Conservation (phyloP, 2,797 vertebrate genomes). For the Liasis olivaceus region DNA sequence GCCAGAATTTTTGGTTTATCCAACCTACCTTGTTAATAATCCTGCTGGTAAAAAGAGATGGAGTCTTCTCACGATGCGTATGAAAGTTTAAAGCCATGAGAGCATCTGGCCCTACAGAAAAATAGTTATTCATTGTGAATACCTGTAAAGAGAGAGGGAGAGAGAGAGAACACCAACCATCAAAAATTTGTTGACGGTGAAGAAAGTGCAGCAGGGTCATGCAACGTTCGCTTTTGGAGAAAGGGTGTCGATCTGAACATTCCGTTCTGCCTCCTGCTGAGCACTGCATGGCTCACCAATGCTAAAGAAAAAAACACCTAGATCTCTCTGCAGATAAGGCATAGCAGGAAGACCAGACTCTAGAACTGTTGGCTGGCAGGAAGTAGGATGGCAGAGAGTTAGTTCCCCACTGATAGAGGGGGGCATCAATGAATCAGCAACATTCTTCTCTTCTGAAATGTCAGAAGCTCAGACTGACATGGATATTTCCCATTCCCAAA, state of each 20-base stretch:
- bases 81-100: slow-evolving; percentile 99
- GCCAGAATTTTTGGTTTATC: slow-evolving; percentile 26
- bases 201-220: not conserved
- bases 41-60: slow-evolving; percentile 96
- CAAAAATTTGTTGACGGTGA: not conserved
- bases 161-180: slow-evolving; percentile 26
- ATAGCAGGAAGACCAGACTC: not conserved
- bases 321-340: not conserved
- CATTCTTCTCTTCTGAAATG: not conserved
- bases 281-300: not conserved
- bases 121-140: slow-evolving; percentile 99
- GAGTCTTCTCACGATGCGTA: slow-evolving; percentile 91
- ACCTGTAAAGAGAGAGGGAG: slow-evolving; percentile 75
- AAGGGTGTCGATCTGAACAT: not conserved
- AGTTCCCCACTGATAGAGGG: too few species aligned
- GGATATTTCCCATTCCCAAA: not conserved
- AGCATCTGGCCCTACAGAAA: slow-evolving; percentile 95
- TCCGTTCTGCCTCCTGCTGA: not conserved
- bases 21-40: slow-evolving; percentile 94
- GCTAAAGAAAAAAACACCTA: not conserved
- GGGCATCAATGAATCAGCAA: not conserved
- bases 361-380: not conserved
- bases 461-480: not conserved
- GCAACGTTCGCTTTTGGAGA: not conserved
- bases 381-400: not conserved